Evolutionary conservation across 1,140 invertebrate species (phyloP).

Genomic region (Musca domestica): DNA sequence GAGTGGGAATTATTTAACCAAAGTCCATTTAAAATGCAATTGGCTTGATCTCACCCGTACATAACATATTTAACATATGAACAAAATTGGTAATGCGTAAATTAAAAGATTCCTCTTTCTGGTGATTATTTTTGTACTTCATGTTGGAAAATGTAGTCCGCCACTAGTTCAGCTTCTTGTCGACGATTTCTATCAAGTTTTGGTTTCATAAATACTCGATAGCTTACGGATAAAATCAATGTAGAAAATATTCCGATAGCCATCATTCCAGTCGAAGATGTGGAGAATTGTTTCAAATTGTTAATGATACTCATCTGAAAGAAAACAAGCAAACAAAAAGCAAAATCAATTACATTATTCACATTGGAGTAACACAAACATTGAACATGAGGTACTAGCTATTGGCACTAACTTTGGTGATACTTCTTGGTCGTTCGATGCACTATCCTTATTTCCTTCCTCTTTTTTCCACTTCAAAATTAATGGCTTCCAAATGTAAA

Average conservation of each 20-base stretch:
- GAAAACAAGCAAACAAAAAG: slow-evolving; percentile 28
- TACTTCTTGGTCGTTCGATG: neutral
- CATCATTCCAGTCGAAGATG: slow-evolving; percentile 47
- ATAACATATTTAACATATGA: slow-evolving; percentile 5
- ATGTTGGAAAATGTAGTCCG: slow-evolving; percentile 49
- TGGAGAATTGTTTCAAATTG: slow-evolving; percentile 39
- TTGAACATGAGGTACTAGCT: neutral
- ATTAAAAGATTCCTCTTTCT: slow-evolving; percentile 6
- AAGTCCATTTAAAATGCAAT: too few relatives aligned
- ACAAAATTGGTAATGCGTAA: neutral
- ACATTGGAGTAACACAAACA: slow-evolving; percentile 40
- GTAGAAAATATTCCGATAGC: slow-evolving; percentile 47
- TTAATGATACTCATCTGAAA: slow-evolving; percentile 54
- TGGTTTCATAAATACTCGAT: slow-evolving; percentile 43
- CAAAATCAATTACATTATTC: slow-evolving; percentile 37
- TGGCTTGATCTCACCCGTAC: too few relatives aligned
- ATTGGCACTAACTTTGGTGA: neutral
- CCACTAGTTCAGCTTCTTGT: slow-evolving; percentile 41
- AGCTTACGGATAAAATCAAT: slow-evolving; percentile 30
- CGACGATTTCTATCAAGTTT: slow-evolving; percentile 36
- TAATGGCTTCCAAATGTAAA: slow-evolving; percentile 53
- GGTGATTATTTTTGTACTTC: slow-evolving; percentile 27
- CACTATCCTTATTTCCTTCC: slow-evolving; percentile 4
- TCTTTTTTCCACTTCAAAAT: slow-evolving; percentile 43
- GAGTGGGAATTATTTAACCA: too few relatives aligned